Percentiles rank a stretch among this genome's conserved stretches.
Evolutionary conservation across 1,140 invertebrate genomes (phyloP).

Genomic region (Drosophila melanica): DNA sequence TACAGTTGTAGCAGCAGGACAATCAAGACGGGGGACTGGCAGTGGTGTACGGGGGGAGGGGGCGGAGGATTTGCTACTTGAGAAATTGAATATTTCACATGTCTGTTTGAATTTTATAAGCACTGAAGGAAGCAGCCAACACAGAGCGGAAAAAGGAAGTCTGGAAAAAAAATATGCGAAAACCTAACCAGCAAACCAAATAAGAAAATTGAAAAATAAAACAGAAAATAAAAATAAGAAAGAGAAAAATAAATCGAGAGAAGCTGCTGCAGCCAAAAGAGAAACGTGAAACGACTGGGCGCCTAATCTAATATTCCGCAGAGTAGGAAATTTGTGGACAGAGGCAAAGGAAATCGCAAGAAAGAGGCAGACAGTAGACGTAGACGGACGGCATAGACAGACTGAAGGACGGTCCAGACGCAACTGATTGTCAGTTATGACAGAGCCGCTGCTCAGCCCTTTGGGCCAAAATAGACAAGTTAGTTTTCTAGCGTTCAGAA

Average conservation of each 20-base stretch:
- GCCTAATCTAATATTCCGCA: constrained; percentile 67
- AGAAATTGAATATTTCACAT: constrained; percentile 69
- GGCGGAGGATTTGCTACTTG: constrained; percentile 52
- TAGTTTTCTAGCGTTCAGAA: constrained; percentile 40
- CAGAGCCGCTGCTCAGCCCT: neutral
- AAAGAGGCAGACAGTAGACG: constrained; percentile 10
- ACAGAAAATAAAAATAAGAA: constrained; percentile 27
- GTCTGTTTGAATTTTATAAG: constrained; percentile 67
- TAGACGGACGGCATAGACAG: constrained; percentile 15
- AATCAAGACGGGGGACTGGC: constrained; percentile 2
- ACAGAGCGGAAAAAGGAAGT: constrained; percentile 49
- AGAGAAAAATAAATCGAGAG: constrained; percentile 34
- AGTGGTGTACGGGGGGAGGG: neutral
- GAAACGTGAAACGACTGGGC: constrained; percentile 42
- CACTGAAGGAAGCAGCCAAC: constrained; percentile 30
- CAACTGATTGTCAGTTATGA: constrained; percentile 56
- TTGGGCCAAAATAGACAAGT: constrained; percentile 39
- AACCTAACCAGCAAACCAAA: constrained; percentile 56
- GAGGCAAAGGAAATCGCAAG: constrained; percentile 12
- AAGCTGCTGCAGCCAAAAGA: constrained; percentile 22
- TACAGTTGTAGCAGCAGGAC: constrained; percentile 23
- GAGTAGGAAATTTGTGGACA: constrained; percentile 63
- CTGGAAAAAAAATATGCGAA: constrained; percentile 34
- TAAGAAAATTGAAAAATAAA: constrained; percentile 64
- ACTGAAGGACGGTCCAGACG: constrained; percentile 23